Evolutionary conservation across 64 coral and sea anemone genomes (phyloP), one percentile per base, ranked within the genome.

Genomic region (Acropora yongei): DNA sequence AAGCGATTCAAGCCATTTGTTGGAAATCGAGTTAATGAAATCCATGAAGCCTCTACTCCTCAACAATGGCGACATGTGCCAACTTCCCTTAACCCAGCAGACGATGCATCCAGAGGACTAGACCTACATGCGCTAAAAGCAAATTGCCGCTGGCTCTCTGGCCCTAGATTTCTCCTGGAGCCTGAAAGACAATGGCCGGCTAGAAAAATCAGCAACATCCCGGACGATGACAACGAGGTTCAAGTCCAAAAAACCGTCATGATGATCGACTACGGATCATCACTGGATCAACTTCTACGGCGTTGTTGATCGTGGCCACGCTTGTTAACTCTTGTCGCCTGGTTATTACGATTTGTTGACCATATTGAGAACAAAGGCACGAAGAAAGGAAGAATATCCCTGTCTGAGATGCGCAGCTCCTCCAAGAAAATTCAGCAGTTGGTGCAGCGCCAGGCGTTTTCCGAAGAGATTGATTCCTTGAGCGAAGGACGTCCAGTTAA

Each of bases 1-100:
- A 72, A 46, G 13, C 58, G 86, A 9, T 94, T 89, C 53, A 57
- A 89, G 16, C 73, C 92, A 5, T 89, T 89, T 84, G 67, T 94
- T 9, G 84, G 50, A 12, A 94, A 94, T 57, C 49, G 86, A 41
- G 4, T 89, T 2, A 45, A 5, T 20, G 68, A 83, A 10, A 94
- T 94, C 16, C 92, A 49, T 12, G 67, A 89, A 5, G 41, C 69
- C 16, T 65, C 86, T 20, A 1, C 40, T 2, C 92, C 84, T 39
- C 14, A 80, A 2, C 92, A 94, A 77, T 94, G 86, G 86, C 67
- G 47, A 43, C 47, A 88, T 67, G 78, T 83, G 3, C 78, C 68
- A 16, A 55, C 41, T 1, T 40, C 17, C 0, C 71, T 82, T 7
- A 94, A 94, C 18, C 78, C 86, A 16, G 85, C 86, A 8, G 86